Evolutionary conservation across 1,140 invertebrate species (phyloP).

Genomic region (Conus ventricosus): DNA sequence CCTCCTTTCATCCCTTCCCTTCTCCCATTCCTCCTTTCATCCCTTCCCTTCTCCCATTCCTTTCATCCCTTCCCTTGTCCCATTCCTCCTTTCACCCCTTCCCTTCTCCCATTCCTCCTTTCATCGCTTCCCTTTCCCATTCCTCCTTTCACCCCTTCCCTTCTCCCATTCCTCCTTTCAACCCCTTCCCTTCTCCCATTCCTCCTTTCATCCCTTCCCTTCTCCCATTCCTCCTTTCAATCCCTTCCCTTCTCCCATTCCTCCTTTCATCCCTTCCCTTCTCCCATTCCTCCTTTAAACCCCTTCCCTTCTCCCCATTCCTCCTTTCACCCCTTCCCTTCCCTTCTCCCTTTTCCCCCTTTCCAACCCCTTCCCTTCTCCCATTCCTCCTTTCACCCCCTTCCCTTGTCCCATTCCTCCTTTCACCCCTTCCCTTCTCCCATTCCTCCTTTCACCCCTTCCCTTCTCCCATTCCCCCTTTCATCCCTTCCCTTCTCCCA

Average conservation of each 20-base stretch:
- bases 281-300: too few species aligned
- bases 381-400: neutral
- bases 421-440: too few species aligned
- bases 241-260: conserved; percentile 32
- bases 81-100: too few species aligned
- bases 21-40: too few species aligned
- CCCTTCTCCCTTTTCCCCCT: too few species aligned
- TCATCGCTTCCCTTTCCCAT: neutral
- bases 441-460: neutral
- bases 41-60: too few species aligned
- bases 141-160: neutral
- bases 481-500: neutral
- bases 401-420: conserved; percentile 11
- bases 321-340: too few species aligned
- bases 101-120: neutral
- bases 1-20: too few species aligned
- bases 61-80: conserved; percentile 19
- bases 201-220: too few species aligned
- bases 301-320: too few species aligned
- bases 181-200: neutral
- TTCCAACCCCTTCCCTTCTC: too few species aligned
- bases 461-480: neutral
- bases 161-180: conserved; percentile 31
- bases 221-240: neutral
- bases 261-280: neutral